Percentiles rank a stretch among this genome's conserved stretches.
phyloP scores from a whole-genome alignment of 2,113 vertebrate genomes.

The Nyctereutes procyonoides region DNA sequence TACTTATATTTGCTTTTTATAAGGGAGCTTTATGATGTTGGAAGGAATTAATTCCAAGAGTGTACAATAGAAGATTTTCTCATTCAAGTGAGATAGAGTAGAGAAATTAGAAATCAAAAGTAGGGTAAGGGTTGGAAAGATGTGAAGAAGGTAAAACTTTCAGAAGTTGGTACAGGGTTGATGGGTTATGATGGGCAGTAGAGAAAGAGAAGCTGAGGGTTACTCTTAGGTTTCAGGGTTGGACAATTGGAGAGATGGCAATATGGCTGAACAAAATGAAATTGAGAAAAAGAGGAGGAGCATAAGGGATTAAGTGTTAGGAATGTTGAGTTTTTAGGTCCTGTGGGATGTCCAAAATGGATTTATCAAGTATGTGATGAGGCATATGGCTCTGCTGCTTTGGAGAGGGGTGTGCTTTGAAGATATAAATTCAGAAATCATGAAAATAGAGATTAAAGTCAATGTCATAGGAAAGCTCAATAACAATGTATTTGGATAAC shows the following conservation, averaged over 20 bases:
- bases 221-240: background rate
- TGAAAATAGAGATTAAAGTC: background rate
- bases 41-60: slow-evolving; percentile 4
- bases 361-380: background rate
- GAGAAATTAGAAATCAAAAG: background rate
- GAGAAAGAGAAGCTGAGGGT: background rate
- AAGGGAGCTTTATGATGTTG: background rate
- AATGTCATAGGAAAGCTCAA: background rate
- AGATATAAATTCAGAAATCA: background rate
- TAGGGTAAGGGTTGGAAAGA: background rate
- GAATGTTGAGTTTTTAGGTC: background rate
- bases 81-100: background rate
- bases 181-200: background rate
- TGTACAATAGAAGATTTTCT: background rate
- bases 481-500: slow-evolving; percentile 1
- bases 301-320: background rate
- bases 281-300: background rate
- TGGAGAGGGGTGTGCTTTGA: background rate
- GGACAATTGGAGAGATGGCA: background rate
- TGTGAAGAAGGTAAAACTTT: background rate
- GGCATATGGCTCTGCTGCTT: background rate
- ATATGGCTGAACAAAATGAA: background rate
- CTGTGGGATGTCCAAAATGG: background rate
- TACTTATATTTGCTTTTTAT: background rate
- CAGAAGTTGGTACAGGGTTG: background rate